Evolutionary conservation across 2,888 invertebrate genomes (phyloP).

Genomic region (Heliconius erato): DNA sequence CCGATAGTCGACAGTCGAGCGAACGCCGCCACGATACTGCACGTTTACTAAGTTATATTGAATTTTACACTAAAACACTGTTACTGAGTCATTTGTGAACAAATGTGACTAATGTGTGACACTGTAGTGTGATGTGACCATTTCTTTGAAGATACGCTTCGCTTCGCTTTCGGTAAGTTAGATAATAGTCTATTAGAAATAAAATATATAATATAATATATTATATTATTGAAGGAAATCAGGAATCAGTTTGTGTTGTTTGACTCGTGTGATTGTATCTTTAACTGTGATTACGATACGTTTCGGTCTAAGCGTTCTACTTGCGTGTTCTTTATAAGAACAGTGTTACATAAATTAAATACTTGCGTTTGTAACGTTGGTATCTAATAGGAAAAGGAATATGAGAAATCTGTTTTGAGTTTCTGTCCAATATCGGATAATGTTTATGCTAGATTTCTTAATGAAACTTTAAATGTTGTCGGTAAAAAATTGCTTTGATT

Average conservation of each 20-base stretch:
- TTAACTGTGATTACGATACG: not conserved
- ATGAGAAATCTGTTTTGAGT: not conserved
- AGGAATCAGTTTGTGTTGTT: not conserved
- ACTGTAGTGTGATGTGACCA: constrained; percentile 4
- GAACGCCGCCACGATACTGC: not conserved
- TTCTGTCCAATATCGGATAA: not conserved
- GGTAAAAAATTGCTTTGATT: no score
- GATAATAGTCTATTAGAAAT: not conserved
- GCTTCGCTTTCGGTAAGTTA: constrained; percentile 20
- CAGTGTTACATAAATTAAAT: not conserved
- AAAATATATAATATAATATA: not conserved
- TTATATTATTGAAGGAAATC: not conserved
- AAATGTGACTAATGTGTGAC: not conserved
- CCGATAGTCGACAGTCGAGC: not conserved
- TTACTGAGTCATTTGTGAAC: constrained; percentile 8
- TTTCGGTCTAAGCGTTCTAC: not conserved
- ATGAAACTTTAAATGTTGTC: not conserved
- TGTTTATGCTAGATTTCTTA: not conserved
- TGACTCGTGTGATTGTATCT: not conserved
- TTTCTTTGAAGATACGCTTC: not conserved
- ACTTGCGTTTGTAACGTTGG: not conserved
- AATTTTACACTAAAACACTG: not conserved
- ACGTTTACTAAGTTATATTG: not conserved
- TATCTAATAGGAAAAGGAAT: not conserved
- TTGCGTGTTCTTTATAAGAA: not conserved